Base-by-base conservation (phyloP, 2,888 invertebrate species). In the Microctonus brassicae region DNA sequence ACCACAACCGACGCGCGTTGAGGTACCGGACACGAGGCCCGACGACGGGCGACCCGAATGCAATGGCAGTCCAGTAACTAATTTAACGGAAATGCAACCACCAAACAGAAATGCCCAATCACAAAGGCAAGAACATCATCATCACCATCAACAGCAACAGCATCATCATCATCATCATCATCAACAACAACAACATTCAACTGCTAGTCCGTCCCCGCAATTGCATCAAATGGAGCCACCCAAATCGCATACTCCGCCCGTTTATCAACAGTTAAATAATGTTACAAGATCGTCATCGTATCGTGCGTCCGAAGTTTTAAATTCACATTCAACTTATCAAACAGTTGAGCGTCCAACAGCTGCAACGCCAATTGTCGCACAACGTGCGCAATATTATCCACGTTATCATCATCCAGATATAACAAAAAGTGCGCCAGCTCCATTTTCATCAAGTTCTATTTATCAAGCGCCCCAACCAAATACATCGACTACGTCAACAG, bases 321-420 rank as follows among this genome's bases (percentile, higher is more conserved):
- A 75, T 65, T 60, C 75, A 58, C 79, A 79, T 26, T 26, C 82
- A 69, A 79, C 70, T 22, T 83, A 82, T 72, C 81, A 80, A 55
- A 39, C 76, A 22, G 77, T 74, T 52, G 81, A 36, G 42, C 79
- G 74, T 75, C 78, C 66, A 17, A 57, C 77, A 29, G 74, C 75
- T 4, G 72, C 47, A 47, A 47, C 73, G 13, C 76, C 78, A 22
- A 74, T 77, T 20, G 75, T 77, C 57, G 78, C 81, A 2, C 86
- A 86, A 72, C 79, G 86, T 55, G 78, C 84, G 17, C 86, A 86
- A 67, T 86, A 86, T 76, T 86, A 86, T 61, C 86, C 86, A n/a
- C 81, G 86, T 9, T 86, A 86, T 69, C 86, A 86, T 77, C 86
- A 85, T 67, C 85, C 86, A 42, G 86, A 85, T 62, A 86, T 85